phyloP scores from a whole-genome alignment of 2,113 vertebrate genomes.

The Sclerurus mexicanus region DNA sequence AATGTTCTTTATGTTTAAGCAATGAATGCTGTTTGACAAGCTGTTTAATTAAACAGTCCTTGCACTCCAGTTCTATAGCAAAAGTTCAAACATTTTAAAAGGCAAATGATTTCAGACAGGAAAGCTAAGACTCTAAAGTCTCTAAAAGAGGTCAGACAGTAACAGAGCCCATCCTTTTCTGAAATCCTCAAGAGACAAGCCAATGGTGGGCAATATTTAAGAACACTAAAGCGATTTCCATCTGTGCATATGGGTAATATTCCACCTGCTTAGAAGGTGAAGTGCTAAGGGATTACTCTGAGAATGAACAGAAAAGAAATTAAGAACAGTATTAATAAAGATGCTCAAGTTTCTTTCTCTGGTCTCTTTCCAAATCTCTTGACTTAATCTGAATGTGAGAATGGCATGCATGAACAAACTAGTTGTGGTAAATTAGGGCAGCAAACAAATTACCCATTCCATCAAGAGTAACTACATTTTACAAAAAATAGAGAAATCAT shows the following conservation, averaged over 20 bases:
- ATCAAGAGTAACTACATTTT: not conserved
- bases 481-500: not conserved
- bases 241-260: not conserved
- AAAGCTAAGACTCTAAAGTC: not conserved
- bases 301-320: not conserved
- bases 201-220: not conserved
- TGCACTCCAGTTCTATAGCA: not conserved
- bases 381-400: not conserved
- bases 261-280: not conserved
- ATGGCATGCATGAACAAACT: not conserved
- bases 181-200: not conserved
- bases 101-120: not conserved
- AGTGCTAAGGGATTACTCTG: not conserved
- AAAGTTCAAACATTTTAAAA: not conserved
- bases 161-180: not conserved
- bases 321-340: not conserved
- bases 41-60: not conserved
- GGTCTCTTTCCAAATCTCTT: not conserved
- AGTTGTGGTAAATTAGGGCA: not conserved
- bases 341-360: not conserved
- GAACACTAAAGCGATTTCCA: not conserved
- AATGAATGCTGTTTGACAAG: not conserved
- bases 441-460: not conserved
- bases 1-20: not conserved
- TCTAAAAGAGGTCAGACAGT: not conserved